Percentiles rank a stretch among this genome's conserved stretches.
Evolutionary conservation across 2,888 invertebrate genomes (phyloP).

Genomic region (Hydraecia micacea): DNA sequence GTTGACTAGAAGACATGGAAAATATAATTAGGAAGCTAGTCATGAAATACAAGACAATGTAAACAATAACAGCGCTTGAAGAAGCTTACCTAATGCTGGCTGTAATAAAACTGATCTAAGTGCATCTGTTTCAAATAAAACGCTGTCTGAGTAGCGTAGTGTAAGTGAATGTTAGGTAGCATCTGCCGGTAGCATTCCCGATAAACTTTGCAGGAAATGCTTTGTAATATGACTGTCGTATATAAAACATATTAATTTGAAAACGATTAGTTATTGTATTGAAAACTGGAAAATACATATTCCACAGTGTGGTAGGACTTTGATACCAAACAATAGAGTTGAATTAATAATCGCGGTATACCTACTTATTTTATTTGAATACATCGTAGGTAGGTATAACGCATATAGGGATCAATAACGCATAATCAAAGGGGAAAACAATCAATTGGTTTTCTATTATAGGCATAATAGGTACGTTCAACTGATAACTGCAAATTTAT

Average conservation of each 20-base stretch:
- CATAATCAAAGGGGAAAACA: neutral
- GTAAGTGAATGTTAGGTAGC: neutral
- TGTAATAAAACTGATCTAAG: neutral
- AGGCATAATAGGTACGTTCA: neutral
- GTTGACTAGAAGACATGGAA: neutral
- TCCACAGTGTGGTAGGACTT: neutral
- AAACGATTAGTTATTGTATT: neutral
- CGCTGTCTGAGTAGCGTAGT: neutral
- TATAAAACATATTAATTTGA: neutral
- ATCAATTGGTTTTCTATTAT: neutral
- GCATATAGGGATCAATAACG: slow-evolving; percentile 1
- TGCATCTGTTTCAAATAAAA: neutral
- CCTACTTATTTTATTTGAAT: neutral
- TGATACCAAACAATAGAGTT: neutral
- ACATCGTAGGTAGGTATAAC: neutral
- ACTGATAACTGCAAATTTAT: slow-evolving; percentile 10
- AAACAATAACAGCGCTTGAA: neutral
- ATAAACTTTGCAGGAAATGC: neutral
- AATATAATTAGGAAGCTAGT: neutral
- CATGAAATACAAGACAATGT: neutral
- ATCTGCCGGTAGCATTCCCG: neutral
- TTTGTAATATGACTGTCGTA: neutral
- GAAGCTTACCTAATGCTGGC: neutral
- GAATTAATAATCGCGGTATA: neutral
- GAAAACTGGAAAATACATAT: slow-evolving; percentile 6